Percentiles rank a stretch among this genome's conserved stretches.
Conservation (phyloP, 2,797 vertebrate species). For the Rachycentron canadum region DNA sequence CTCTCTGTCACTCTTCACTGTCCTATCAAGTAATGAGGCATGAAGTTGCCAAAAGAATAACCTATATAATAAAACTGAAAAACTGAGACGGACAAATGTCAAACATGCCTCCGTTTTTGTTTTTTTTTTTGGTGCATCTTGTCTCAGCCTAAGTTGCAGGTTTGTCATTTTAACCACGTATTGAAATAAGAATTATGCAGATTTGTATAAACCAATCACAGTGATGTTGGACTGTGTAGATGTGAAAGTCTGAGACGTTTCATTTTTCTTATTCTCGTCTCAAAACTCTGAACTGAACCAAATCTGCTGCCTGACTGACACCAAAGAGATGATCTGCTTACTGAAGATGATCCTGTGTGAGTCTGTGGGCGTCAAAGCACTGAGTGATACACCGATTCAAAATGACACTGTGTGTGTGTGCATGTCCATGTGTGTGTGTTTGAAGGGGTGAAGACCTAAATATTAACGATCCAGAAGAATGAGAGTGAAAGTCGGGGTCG, state of each 20-base stretch:
- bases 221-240: not conserved
- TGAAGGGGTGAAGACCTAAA: not conserved
- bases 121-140: too few relatives aligned
- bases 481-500: conserved; percentile 38
- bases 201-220: not conserved
- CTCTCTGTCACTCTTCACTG: too few relatives aligned
- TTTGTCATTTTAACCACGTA: not conserved
- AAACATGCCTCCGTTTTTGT: not conserved
- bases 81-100: too few relatives aligned
- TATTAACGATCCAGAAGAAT: conserved; percentile 19
- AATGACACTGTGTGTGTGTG: not conserved
- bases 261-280: not conserved
- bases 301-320: not conserved
- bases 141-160: not conserved
- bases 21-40: too few relatives aligned
- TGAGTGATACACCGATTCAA: not conserved
- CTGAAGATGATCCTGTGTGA: not conserved
- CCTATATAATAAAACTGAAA: too few relatives aligned
- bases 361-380: not conserved
- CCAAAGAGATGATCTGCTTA: not conserved
- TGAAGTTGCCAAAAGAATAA: too few relatives aligned
- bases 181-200: not conserved
- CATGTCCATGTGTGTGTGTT: too few relatives aligned
- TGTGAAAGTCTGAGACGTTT: not conserved
- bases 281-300: not conserved